phyloP scores from a whole-genome alignment of 2,888 invertebrate genomes.

The Himalopsyche tibetana region DNA sequence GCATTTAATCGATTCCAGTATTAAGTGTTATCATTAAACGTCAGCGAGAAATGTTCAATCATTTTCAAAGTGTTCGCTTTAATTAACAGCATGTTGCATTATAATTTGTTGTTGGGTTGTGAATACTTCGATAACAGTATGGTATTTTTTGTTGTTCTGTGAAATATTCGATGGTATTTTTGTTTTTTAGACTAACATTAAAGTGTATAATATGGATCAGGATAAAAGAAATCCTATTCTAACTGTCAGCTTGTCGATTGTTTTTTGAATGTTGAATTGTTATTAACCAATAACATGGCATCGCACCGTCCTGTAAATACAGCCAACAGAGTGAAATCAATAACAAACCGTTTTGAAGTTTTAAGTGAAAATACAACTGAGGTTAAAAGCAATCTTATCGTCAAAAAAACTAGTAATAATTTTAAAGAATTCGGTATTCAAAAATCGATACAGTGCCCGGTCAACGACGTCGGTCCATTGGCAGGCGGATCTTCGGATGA shows the following conservation, averaged over 20 bases:
- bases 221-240: neutral
- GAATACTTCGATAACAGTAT: neutral
- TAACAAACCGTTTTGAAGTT: slow-evolving; percentile 81
- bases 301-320: slow-evolving; percentile 4
- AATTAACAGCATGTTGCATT: neutral
- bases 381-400: slow-evolving; percentile 1
- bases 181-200: neutral
- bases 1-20: neutral
- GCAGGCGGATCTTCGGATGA: neutral
- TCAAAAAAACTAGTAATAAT: slow-evolving; percentile 45
- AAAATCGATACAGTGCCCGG: slow-evolving; percentile 45
- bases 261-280: slow-evolving; percentile 8
- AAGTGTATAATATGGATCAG: neutral
- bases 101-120: neutral
- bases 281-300: slow-evolving; percentile 17
- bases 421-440: slow-evolving; percentile 66
- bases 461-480: slow-evolving; percentile 6
- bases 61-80: neutral
- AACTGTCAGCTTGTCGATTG: neutral
- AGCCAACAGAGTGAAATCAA: slow-evolving; percentile 77
- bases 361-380: slow-evolving; percentile 70
- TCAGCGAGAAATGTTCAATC: neutral
- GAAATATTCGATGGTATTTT: neutral
- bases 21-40: neutral
- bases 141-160: neutral